Base-by-base conservation (phyloP, 2,797 vertebrate species). In the Nothura maculosa region DNA sequence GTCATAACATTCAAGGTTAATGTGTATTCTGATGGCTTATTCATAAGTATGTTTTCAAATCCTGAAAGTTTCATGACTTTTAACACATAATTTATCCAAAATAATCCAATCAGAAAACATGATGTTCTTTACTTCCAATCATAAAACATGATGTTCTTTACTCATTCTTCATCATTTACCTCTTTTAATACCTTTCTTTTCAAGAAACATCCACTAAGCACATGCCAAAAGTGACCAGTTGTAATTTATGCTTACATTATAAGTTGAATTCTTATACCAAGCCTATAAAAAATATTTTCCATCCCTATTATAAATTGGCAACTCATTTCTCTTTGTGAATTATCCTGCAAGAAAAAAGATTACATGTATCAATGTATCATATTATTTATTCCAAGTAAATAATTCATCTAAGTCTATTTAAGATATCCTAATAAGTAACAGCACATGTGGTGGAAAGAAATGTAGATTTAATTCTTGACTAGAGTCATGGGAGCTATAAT, bases 1-100 rank as follows among this genome's bases (percentile, higher is more conserved):
- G 32, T 85, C 38, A 25, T 68, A 92, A 62, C 24, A 42, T 47
- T 78, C 34, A 80, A 87, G 66, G 68, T 89, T 81, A 89, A 75
- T 55, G 38, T 75, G 42, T 52, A 32, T 21, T 66, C 25, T 54
- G 34, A 42, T 66, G 45, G 34, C 24, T 90, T 82, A 81, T 85
- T 94, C 5, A 75, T 47, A 20, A 92, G 82, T 75, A 66, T 27
- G 1, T 87, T 94, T 38, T 3, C 36, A 92, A 55, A 83, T 85
- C 45, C 36, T 75, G n/a, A 64, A 89, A 81, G 66, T 73, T 92
- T 81, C 48, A 64, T 90, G 61, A 69, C 92, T 85, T 87, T 92
- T 89, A 89, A 64, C 10, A 55, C 12, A 47, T 9, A 70, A 77
- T 78, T 94, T 89, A 47, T 75, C 45, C 5, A 64, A 45, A 72